phyloP scores from a whole-genome alignment of 2,888 invertebrate genomes.

The Steinernema hermaphroditum region DNA sequence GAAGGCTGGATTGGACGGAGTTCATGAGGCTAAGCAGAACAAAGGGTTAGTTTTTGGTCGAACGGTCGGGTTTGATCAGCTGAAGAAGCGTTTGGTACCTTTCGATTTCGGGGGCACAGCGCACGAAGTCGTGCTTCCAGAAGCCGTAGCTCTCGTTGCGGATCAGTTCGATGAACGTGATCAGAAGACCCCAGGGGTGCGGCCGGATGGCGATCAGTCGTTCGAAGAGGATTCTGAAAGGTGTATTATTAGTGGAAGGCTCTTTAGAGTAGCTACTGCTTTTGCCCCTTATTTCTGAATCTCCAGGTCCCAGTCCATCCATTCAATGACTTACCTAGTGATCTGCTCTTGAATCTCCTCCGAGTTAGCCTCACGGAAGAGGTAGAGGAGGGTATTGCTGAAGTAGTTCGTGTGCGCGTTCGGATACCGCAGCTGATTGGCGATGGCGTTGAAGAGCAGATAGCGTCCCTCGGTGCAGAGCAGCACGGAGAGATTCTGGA shows the following conservation, averaged over 20 bases:
- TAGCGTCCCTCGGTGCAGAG: conserved; percentile 94
- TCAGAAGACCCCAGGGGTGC: conserved; percentile 97
- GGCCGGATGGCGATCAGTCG: conserved; percentile 95
- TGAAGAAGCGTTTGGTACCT: conserved; percentile 73
- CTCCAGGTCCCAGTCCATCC: too few species aligned
- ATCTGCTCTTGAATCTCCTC: conserved; percentile 98
- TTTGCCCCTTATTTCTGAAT: too few species aligned
- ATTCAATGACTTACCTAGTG: conserved; percentile 75
- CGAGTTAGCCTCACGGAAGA: conserved; percentile 89
- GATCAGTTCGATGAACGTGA: conserved; percentile 97
- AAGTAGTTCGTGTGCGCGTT: conserved; percentile 99
- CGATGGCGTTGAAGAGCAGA: conserved; percentile 94
- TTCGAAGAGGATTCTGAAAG: conserved; percentile 79
- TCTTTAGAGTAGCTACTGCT: too few species aligned
- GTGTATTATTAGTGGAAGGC: background rate
- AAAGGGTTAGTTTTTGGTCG: too few species aligned
- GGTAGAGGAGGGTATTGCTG: conserved; percentile 91
- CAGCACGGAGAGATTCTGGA: conserved; percentile 96
- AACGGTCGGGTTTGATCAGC: too few species aligned
- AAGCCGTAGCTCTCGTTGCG: conserved; percentile 98
- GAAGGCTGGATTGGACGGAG: too few species aligned
- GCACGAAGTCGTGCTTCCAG: conserved; percentile 98
- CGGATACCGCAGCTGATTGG: conserved; percentile 96
- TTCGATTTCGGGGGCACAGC: conserved; percentile 98
- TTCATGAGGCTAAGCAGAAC: too few species aligned